Evolutionary conservation across 2,113 vertebrate species (phyloP).

Genomic region (Otocyon megalotis): DNA sequence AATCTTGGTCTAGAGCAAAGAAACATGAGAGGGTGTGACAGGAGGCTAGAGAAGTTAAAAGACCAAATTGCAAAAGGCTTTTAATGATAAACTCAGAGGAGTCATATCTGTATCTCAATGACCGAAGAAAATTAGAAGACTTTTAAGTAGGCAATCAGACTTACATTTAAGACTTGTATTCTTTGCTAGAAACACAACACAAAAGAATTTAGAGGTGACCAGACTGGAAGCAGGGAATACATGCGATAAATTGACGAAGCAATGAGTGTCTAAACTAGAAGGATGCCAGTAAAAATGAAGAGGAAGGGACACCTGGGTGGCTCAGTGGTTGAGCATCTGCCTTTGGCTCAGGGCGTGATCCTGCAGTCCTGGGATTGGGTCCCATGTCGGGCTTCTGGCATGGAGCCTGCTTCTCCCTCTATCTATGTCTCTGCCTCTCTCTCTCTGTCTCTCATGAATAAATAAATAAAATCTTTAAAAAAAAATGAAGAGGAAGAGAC

Average conservation of each 20-base stretch:
- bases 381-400: no score
- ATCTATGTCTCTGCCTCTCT: no score
- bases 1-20: neutral
- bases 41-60: neutral
- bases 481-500: no score
- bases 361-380: no score
- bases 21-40: neutral
- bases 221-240: neutral
- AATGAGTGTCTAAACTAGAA: neutral
- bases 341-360: no score
- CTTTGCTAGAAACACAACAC: neutral
- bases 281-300: neutral
- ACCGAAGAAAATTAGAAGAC: neutral
- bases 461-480: no score
- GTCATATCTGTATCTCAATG: neutral
- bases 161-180: neutral
- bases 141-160: neutral
- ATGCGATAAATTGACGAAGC: neutral
- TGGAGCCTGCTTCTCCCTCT: no score
- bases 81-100: no score
- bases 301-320: neutral
- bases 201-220: neutral
- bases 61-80: neutral
- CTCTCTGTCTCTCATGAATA: no score
- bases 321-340: no score